Base-by-base conservation (phyloP, 2,113 vertebrate species). In the Thalassarche chlororhynchos region DNA sequence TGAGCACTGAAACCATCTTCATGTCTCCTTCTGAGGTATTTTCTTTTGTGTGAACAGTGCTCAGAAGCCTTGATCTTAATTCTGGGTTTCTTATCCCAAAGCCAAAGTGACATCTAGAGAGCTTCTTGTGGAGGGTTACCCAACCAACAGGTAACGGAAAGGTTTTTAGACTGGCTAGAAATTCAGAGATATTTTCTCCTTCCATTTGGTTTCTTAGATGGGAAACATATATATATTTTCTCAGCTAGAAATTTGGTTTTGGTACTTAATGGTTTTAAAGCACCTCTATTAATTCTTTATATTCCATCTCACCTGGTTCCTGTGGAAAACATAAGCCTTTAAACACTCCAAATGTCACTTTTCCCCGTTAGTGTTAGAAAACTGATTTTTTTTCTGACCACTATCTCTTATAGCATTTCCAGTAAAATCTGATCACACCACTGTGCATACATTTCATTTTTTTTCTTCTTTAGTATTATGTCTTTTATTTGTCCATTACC, bases 271-370 rank as follows among this genome's bases (percentile, higher is more conserved):
- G 94, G 93, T 87, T 97, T 97, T 97, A 96, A 97, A 97, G 97
- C 81, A 98, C 95, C 97, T 96, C 84, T 98, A 98, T 97, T 96
- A 97, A 98, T 98, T 97, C 97, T 97, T 98, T 98, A 97, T 91
- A 97, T 95, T 98, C 97, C 97, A 97, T 97, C 95, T 90, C 97
- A 98, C 97, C 97, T 97, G 96, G 97, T 96, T 98, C 97, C 97
- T 98, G 97, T 96, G 97, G 96, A 98, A 98, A 98, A 98, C 97
- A 98, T 98, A 98, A 98, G 97, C 91, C 97, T 98, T 97, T 98
- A 98, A 97, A 97, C 94, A 98, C 97, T 97, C 94, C 91, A 97
- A 98, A 98, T 92, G 91, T 94, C 78, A 98, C 92, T 97, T 97
- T 91, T 58, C 90, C 94, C 89, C 80, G 84, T 94, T 90, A 97